These are phyloP conservation scores for Seriola dumerili DNA, from an alignment of 2,113 vertebrate genomes.

Conservation along the genomic window DNA sequence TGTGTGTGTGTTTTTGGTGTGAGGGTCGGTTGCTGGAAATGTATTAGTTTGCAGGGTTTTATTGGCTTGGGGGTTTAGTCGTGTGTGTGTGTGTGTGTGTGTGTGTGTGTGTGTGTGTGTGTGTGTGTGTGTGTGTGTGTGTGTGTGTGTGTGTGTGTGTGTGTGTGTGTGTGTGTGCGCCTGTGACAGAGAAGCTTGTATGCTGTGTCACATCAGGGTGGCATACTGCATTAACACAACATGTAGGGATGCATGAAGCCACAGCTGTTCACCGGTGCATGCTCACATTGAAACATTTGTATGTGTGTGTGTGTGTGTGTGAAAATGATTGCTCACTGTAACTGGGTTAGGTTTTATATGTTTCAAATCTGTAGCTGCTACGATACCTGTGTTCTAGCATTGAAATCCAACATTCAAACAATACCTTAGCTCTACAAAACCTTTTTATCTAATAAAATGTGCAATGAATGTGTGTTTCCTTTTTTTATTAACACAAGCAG, in stretches of 20 bases:
- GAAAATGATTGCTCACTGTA: slow-evolving; percentile 8
- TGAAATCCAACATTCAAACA: neutral
- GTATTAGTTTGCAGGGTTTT: slow-evolving; percentile 60
- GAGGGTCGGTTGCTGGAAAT: slow-evolving; percentile 53
- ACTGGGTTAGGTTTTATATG: neutral
- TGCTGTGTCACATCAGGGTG: slow-evolving; percentile 43
- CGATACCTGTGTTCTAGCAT: neutral
- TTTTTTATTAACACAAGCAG: neutral
- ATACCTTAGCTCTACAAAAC: neutral
- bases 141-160: no score
- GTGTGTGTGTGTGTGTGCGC: neutral
- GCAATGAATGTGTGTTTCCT: neutral
- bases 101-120: no score
- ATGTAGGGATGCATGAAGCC: slow-evolving; percentile 20
- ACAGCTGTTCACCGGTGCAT: slow-evolving; percentile 39
- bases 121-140: no score
- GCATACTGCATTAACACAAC: slow-evolving; percentile 32
- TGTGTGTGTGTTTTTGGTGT: slow-evolving; percentile 8
- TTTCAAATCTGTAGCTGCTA: neutral
- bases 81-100: slow-evolving; percentile 31
- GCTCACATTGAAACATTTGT: neutral
- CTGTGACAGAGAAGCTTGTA: neutral
- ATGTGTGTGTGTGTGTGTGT: slow-evolving; percentile 5
- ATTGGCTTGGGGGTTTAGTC: slow-evolving; percentile 62
- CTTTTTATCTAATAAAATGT: neutral